Evolutionary conservation across 2,113 vertebrate genomes (phyloP).

Genomic region (Chaenogobius annularis): DNA sequence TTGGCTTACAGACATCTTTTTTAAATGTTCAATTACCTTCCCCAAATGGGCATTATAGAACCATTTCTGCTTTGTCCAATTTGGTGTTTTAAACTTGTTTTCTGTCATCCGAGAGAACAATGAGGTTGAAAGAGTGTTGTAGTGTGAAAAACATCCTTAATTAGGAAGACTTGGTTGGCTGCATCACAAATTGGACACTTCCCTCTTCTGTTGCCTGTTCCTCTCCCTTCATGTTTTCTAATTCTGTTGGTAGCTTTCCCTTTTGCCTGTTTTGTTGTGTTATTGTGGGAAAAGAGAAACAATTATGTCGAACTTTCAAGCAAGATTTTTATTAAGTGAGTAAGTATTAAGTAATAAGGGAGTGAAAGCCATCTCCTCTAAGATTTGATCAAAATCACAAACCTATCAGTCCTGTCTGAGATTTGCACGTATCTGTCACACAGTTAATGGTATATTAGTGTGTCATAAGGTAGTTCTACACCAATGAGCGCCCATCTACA

Average conservation of each 20-base stretch:
- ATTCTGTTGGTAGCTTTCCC: neutral
- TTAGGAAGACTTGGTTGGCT: slow-evolving; percentile 18
- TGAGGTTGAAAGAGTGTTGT: slow-evolving; percentile 8
- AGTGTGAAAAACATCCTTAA: slow-evolving; percentile 17
- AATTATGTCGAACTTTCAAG: neutral
- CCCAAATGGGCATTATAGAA: slow-evolving; percentile 18
- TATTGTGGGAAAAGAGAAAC: neutral
- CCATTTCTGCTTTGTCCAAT: slow-evolving; percentile 12
- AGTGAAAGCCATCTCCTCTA: neutral
- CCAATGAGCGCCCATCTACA: too few species aligned
- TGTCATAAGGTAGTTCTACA: too few species aligned
- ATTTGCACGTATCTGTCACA: too few species aligned
- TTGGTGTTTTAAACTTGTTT: slow-evolving; percentile 15
- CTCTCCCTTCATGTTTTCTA: slow-evolving; percentile 5
- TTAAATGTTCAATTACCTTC: slow-evolving; percentile 10
- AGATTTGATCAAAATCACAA: neutral
- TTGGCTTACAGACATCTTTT: slow-evolving; percentile 14
- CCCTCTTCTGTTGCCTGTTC: neutral
- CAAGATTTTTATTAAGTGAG: slow-evolving; percentile 3
- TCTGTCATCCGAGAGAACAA: slow-evolving; percentile 18
- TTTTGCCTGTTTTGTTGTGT: neutral
- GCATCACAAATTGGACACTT: slow-evolving; percentile 25
- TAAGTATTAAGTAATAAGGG: neutral
- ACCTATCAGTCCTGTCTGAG: neutral
- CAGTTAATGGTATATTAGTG: too few species aligned